A percentile compares a stretch with the other conserved stretches of the same genome.
Conservation (phyloP, 2,888 invertebrate genomes). For the Drosophila acutilabella region DNA sequence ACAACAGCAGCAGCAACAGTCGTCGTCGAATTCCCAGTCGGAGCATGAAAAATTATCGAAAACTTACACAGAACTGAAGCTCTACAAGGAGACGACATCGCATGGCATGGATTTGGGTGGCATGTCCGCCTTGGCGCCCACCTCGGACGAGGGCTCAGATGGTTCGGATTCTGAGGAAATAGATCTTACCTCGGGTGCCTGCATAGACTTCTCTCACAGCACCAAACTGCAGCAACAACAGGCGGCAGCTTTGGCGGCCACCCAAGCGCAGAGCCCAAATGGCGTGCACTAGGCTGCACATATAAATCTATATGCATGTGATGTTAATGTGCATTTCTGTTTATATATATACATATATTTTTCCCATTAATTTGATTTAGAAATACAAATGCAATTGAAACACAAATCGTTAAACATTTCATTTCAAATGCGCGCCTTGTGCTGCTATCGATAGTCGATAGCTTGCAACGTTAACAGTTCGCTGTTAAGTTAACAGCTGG, state of each 20-base stretch:
- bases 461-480: not conserved
- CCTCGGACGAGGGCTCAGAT: conserved; percentile 82
- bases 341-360: conserved; percentile 10
- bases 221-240: conserved; percentile 71
- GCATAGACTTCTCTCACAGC: conserved; percentile 85
- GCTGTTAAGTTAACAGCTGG: conserved; percentile 15
- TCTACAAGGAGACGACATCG: conserved; percentile 81
- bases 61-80: conserved; percentile 84
- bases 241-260: conserved; percentile 25
- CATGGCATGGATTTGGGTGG: conserved; percentile 69
- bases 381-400: conserved; percentile 52
- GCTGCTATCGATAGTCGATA: conserved; percentile 4
- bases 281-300: conserved; percentile 51
- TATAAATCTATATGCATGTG: conserved; percentile 42
- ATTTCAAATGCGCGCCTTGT: conserved; percentile 18
- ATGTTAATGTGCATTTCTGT: conserved; percentile 46
- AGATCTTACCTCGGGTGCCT: conserved; percentile 84
- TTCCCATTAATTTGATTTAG: conserved; percentile 37
- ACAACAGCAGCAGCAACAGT: conserved; percentile 69
- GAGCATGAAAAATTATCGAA: conserved; percentile 74
- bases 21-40: conserved; percentile 37
- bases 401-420: conserved; percentile 12
- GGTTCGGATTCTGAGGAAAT: conserved; percentile 85
- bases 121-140: conserved; percentile 73
- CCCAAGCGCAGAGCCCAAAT: conserved; percentile 48